Percentiles rank a stretch among this genome's conserved stretches.
These are phyloP conservation scores for Daubentonia madagascariensis DNA, from an alignment of 2,113 vertebrate species.

Conservation along the genomic window DNA sequence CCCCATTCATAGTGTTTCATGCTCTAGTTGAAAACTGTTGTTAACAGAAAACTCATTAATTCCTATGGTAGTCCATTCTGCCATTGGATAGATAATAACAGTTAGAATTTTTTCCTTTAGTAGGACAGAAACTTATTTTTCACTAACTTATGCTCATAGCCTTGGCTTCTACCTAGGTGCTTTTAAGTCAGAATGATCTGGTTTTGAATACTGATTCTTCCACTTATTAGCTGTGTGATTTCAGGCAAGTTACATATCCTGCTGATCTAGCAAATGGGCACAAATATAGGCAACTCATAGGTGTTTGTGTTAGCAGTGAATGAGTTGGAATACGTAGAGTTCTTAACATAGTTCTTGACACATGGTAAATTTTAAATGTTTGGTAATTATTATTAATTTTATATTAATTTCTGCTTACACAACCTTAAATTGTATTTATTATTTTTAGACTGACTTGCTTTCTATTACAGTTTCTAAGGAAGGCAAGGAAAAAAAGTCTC, in stretches of 20 bases:
- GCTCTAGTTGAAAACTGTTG: not conserved
- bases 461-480: not conserved
- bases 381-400: not conserved
- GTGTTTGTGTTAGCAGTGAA: not conserved
- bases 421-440: not conserved
- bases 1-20: not conserved
- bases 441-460: not conserved
- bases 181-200: not conserved
- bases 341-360: not conserved
- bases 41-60: not conserved
- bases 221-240: not conserved
- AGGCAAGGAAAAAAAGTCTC: not conserved
- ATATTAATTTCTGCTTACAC: not conserved
- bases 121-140: not conserved
- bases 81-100: not conserved
- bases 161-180: not conserved
- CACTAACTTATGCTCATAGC: not conserved
- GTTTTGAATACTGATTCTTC: not conserved
- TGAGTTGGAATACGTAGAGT: not conserved
- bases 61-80: not conserved
- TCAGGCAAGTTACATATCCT: not conserved
- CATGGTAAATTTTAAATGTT: not conserved
- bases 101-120: not conserved
- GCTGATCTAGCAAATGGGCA: not conserved
- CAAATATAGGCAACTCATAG: not conserved